phyloP scores from a whole-genome alignment of 2,113 vertebrate genomes.

The Spea bombifrons region DNA sequence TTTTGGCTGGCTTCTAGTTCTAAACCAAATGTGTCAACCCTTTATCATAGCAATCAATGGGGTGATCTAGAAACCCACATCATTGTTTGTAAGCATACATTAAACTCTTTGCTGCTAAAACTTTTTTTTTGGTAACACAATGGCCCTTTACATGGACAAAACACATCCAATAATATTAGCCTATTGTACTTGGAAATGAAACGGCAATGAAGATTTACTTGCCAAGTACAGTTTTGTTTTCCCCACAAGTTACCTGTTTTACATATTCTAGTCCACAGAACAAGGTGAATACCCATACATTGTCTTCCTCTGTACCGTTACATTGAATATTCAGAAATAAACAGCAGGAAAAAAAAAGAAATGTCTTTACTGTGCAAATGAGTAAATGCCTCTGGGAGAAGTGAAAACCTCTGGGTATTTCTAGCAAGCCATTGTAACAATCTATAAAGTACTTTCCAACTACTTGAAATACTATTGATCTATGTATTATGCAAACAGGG shows the following conservation, averaged over 20 bases:
- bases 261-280: neutral
- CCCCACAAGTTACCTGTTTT: neutral
- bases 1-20: too few species aligned
- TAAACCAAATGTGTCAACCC: too few species aligned
- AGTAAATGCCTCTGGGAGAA: constrained; percentile 65
- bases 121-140: too few species aligned
- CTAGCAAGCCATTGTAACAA: constrained; percentile 60
- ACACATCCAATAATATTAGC: too few species aligned
- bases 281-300: constrained; percentile 9
- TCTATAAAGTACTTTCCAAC: constrained; percentile 58
- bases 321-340: constrained; percentile 66
- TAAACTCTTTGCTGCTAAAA: too few species aligned
- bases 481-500: constrained; percentile 61
- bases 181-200: too few species aligned
- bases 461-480: constrained; percentile 71
- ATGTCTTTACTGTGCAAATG: constrained; percentile 71
- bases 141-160: too few species aligned
- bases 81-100: too few species aligned
- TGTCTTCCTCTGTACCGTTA: constrained; percentile 29
- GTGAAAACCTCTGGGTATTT: constrained; percentile 65
- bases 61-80: too few species aligned
- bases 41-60: too few species aligned
- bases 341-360: constrained; percentile 62
- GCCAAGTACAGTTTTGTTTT: neutral
- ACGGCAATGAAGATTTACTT: too few species aligned